Evolutionary conservation across 1,140 invertebrate genomes (phyloP), one percentile per base, ranked within the genome.

Genomic region (Drosophila biarmipes): DNA sequence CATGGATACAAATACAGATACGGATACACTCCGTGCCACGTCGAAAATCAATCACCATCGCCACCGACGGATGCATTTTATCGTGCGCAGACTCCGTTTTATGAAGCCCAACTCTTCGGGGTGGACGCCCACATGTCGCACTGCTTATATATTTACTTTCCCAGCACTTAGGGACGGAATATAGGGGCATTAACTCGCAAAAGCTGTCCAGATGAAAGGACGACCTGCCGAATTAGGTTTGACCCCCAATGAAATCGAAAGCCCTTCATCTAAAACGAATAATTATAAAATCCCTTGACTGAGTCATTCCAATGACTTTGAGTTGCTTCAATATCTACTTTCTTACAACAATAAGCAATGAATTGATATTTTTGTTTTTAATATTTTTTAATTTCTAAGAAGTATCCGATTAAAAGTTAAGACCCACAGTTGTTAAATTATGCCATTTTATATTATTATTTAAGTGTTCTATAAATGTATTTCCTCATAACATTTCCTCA

Each of bases 11-110:
- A 8, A 59, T 37, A 59, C 43, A 42, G 12, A 59, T 37, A 59
- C 35, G 19, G 43, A 34, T 73, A 71, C 46, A 52, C 31, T 42
- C 38, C 24, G 24, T 31, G 38, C 27, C 24, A 34, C 40, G 37
- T 38, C 45, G 59, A 78, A 85, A 85, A 86, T 85, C 81, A 85
- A 85, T 85, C 54, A 38, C 63, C 62, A 78, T 85, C 75, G 76
- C 46, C 64, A 24, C 15, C 14, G 24, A 49, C 27, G n/a, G 68
- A 62, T 68, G 79, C 78, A 40, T 74, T 66, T 40, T 46, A 66
- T 72, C 53, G 48, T 85, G 82, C 81, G 82, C 81, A 86, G 63
- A 87, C 81, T 85, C 82, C 43, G 55, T 40, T 43, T 73, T 55
- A 40, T 59, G 54, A 21, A 43, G 37, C 48, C 5, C 29, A n/a